Percentiles rank a stretch among this genome's conserved stretches.
Evolutionary conservation across 1,140 invertebrate species (phyloP).

Genomic region (Samia ricini): DNA sequence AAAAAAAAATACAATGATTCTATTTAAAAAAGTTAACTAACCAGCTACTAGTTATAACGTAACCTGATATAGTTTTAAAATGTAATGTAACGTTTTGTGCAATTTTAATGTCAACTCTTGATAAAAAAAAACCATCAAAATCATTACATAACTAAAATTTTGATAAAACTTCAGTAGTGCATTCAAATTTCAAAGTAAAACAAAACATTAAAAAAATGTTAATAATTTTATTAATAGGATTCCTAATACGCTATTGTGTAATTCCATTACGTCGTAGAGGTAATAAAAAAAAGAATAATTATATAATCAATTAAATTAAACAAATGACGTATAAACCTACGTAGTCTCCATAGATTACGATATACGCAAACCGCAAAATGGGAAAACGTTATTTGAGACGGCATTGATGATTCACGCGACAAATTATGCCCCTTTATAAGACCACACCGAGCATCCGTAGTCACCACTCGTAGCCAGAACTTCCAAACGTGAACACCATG

Average conservation of each 20-base stretch:
- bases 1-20: too few relatives aligned
- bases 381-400: background rate
- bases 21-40: too few relatives aligned
- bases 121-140: too few relatives aligned
- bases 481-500: constrained; percentile 14
- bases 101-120: too few relatives aligned
- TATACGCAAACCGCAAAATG: background rate
- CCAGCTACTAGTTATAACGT: too few relatives aligned
- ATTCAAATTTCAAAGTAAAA: too few relatives aligned
- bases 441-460: background rate
- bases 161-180: too few relatives aligned
- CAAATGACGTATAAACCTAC: background rate
- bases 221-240: too few relatives aligned
- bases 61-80: too few relatives aligned
- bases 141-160: too few relatives aligned
- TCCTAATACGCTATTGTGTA: background rate
- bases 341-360: background rate
- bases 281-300: background rate
- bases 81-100: too few relatives aligned
- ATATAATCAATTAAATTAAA: background rate
- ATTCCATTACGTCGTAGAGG: background rate
- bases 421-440: background rate
- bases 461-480: constrained; percentile 11
- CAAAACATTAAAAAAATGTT: too few relatives aligned
- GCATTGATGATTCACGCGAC: background rate